Evolutionary conservation across 2,888 invertebrate species (phyloP).

Genomic region (Galeopsomyia nigrocyanea): DNA sequence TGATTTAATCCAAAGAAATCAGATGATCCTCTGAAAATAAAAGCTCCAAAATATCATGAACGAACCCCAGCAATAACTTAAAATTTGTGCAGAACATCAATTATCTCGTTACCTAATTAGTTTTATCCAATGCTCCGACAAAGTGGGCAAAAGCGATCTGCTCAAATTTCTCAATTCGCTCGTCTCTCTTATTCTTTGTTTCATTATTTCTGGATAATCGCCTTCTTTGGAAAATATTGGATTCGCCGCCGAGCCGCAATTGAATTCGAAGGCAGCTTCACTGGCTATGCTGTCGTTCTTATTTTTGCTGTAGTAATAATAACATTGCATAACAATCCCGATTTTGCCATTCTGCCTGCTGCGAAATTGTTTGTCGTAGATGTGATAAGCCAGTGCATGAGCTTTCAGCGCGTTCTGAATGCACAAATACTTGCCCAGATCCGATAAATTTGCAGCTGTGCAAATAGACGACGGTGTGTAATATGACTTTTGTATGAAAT

Average conservation of each 20-base stretch:
- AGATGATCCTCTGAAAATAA: slow-evolving; percentile 58
- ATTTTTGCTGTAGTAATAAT: slow-evolving; percentile 38
- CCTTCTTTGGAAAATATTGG: slow-evolving; percentile 69
- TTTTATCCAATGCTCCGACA: slow-evolving; percentile 71
- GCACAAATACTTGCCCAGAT: slow-evolving; percentile 74
- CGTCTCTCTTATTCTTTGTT: slow-evolving; percentile 65
- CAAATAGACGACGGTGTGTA: not conserved
- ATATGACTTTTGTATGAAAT: slow-evolving; percentile 29
- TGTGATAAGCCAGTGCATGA: slow-evolving; percentile 77
- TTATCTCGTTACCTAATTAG: slow-evolving; percentile 52
- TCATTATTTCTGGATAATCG: slow-evolving; percentile 71
- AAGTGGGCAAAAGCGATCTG: slow-evolving; percentile 68
- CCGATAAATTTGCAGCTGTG: slow-evolving; percentile 60
- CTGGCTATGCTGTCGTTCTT: slow-evolving; percentile 40
- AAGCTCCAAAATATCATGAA: slow-evolving; percentile 70
- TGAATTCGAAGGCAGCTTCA: slow-evolving; percentile 59
- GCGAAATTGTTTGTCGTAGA: slow-evolving; percentile 75
- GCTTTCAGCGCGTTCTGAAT: slow-evolving; percentile 81
- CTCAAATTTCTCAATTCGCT: slow-evolving; percentile 67
- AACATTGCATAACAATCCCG: slow-evolving; percentile 49
- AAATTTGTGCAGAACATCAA: not conserved
- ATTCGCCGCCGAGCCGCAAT: slow-evolving; percentile 69
- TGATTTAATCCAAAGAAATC: slow-evolving; percentile 62
- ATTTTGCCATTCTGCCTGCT: slow-evolving; percentile 71
- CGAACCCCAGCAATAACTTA: slow-evolving; percentile 47